These are phyloP conservation scores for Uloborus diversus DNA, from an alignment of 1,140 invertebrate species.

Conservation along the genomic window DNA sequence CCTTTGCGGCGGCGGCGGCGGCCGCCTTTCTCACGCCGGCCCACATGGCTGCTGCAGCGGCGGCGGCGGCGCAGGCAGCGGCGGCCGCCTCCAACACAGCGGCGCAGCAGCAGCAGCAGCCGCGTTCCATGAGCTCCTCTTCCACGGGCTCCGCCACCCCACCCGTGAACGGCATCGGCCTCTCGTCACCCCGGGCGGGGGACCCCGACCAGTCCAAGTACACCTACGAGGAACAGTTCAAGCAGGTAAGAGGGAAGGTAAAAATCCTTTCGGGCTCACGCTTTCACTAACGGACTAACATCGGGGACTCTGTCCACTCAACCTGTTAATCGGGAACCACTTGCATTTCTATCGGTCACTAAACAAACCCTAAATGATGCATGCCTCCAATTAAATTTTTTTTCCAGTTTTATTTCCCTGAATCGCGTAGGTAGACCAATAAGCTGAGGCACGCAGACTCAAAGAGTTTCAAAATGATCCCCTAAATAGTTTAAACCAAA, in stretches of 20 bases:
- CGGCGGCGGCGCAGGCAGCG: background rate
- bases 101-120: background rate
- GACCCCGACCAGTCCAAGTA: slow-evolving; percentile 55
- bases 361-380: too few species aligned
- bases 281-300: too few species aligned
- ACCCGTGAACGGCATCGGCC: slow-evolving; percentile 27
- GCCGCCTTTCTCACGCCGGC: background rate
- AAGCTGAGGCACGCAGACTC: too few species aligned
- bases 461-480: too few species aligned
- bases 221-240: slow-evolving; percentile 60
- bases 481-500: too few species aligned
- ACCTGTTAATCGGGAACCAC: too few species aligned
- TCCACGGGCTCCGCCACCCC: slow-evolving; percentile 24
- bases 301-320: too few species aligned
- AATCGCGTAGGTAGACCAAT: too few species aligned
- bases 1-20: background rate
- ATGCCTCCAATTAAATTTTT: too few species aligned
- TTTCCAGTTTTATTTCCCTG: too few species aligned
- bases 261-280: too few species aligned
- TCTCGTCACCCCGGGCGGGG: background rate
- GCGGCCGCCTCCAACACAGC: background rate
- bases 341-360: too few species aligned
- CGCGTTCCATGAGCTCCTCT: background rate
- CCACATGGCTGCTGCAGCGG: slow-evolving; percentile 7
- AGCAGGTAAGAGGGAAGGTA: slow-evolving; percentile 58